Evolutionary conservation across 1,140 invertebrate species (phyloP).

Genomic region (Hesperophylax magnus): DNA sequence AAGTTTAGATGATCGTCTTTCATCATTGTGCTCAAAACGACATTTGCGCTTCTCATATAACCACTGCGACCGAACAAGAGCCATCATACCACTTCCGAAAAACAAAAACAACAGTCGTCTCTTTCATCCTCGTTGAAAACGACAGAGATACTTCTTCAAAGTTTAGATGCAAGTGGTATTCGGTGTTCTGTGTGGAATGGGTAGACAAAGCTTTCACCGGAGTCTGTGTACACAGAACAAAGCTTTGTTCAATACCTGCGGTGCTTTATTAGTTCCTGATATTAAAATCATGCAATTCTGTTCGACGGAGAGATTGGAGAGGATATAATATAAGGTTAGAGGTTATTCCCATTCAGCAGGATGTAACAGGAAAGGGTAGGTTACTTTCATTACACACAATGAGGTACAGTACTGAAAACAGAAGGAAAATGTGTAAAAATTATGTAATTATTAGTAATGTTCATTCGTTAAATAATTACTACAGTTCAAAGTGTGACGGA

Average conservation of each 20-base stretch:
- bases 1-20: slow-evolving; percentile 51
- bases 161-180: not conserved
- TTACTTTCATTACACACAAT: too few species aligned
- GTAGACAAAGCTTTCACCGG: not conserved
- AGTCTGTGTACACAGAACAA: slow-evolving; percentile 23
- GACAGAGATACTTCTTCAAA: not conserved
- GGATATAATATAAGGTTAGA: not conserved
- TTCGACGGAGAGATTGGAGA: slow-evolving; percentile 8
- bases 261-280: slow-evolving; percentile 53
- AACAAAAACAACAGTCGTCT: not conserved
- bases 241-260: slow-evolving; percentile 49
- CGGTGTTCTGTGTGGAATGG: not conserved
- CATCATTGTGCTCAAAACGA: slow-evolving; percentile 42
- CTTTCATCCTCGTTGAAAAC: not conserved
- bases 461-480: too few species aligned
- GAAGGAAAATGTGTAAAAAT: too few species aligned
- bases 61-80: not conserved
- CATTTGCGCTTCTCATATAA: slow-evolving; percentile 10
- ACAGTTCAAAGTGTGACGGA: too few species aligned
- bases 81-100: not conserved
- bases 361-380: not conserved
- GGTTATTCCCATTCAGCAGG: not conserved
- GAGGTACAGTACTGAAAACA: too few species aligned
- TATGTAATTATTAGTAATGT: too few species aligned
- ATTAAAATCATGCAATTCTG: slow-evolving; percentile 49